Conservation (phyloP, 2,113 vertebrate genomes). For the Nothocercus nigrocapillus region DNA sequence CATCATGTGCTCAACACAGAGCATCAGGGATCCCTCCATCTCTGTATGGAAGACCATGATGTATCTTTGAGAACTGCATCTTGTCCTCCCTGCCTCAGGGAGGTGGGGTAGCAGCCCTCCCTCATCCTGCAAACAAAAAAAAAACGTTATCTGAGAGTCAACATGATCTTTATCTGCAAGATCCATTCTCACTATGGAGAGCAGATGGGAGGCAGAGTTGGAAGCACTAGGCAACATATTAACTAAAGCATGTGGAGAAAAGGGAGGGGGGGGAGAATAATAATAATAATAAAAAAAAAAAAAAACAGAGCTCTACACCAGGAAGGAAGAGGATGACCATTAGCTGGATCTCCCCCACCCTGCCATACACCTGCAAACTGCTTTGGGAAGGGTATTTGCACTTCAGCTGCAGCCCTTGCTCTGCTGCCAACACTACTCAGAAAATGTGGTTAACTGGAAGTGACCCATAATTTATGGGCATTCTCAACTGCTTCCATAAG, state of each 20-base stretch:
- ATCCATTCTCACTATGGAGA: not conserved
- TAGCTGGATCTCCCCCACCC: not conserved
- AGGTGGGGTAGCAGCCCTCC: not conserved
- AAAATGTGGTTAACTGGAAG: not conserved
- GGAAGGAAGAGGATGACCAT: not conserved
- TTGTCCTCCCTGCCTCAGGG: not conserved
- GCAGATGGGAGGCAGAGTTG: not conserved
- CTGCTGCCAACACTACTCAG: accelerated
- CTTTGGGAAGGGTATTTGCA: not conserved
- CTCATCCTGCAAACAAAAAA: not conserved
- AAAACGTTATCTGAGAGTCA: not conserved
- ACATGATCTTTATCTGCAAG: not conserved
- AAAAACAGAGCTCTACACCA: not conserved
- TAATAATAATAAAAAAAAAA: not conserved
- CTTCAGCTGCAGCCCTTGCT: not conserved
- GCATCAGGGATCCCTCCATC: not conserved
- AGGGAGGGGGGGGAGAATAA: no score
- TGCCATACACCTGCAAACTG: not conserved
- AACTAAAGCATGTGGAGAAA: not conserved
- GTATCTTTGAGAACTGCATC: not conserved
- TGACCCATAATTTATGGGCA: not conserved
- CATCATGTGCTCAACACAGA: not conserved
- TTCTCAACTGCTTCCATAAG: not conserved
- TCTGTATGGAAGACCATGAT: not conserved
- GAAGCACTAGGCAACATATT: not conserved